These are phyloP conservation scores for Nycticryphes semicollaris DNA, from an alignment of 2,113 vertebrate genomes.

Conservation along the genomic window DNA sequence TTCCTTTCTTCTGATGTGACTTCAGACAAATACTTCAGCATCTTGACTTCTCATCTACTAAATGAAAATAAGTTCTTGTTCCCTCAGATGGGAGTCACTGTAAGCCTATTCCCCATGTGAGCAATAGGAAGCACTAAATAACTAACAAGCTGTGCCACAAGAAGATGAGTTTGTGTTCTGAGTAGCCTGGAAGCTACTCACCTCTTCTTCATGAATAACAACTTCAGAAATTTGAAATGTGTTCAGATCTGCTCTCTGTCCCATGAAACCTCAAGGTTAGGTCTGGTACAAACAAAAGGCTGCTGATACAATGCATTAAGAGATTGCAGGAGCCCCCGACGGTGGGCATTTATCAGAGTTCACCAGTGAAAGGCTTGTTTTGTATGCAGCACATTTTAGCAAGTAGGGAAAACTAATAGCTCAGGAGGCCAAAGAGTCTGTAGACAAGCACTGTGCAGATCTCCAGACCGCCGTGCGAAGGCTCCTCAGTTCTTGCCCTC, in stretches of 20 bases:
- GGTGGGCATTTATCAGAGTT: neutral
- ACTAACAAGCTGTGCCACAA: neutral
- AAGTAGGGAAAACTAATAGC: constrained; percentile 48
- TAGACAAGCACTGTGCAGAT: neutral
- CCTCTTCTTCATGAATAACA: neutral
- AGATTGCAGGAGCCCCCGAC: neutral
- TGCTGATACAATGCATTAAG: neutral
- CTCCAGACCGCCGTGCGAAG: neutral
- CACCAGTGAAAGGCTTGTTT: constrained; percentile 27
- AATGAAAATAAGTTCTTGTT: neutral
- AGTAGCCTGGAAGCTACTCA: neutral
- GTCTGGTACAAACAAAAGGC: neutral
- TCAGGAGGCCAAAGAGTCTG: constrained; percentile 39
- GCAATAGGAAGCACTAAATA: neutral
- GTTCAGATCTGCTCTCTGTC: neutral
- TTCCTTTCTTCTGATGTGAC: neutral
- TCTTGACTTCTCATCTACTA: neutral
- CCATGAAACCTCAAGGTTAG: neutral
- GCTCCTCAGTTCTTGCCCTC: constrained; percentile 50
- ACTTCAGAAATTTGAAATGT: neutral
- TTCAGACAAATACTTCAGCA: neutral
- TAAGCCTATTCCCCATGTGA: neutral
- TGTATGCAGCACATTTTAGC: neutral
- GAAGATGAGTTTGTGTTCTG: neutral
- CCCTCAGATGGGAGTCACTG: neutral